Conservation (phyloP, 2,113 vertebrate genomes). For the Psittacus erithacus region DNA sequence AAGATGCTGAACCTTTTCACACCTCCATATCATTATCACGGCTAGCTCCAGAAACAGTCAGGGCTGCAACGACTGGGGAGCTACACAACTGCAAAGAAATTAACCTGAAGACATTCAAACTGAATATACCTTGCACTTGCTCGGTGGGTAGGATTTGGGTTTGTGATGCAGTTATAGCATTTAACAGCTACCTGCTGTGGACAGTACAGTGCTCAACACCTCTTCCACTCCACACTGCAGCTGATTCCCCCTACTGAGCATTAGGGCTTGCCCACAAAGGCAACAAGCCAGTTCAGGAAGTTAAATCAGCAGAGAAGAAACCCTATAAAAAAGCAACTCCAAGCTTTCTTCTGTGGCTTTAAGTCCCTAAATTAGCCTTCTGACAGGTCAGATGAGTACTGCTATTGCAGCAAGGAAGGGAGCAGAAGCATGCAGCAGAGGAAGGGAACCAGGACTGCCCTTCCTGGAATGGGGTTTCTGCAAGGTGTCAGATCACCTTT, state of each 20-base stretch:
- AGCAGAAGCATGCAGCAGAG: not conserved
- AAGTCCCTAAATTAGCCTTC: not conserved
- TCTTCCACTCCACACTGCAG: not conserved
- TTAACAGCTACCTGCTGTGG: accelerated
- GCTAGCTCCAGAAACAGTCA: not conserved
- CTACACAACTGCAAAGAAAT: not conserved
- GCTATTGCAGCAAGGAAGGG: not conserved
- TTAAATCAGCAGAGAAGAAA: not conserved
- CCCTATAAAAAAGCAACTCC: not conserved
- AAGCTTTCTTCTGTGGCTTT: not conserved
- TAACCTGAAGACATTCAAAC: not conserved
- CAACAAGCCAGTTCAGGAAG: not conserved
- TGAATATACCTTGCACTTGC: not conserved
- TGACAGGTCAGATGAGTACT: not conserved
- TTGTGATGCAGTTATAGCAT: not conserved
- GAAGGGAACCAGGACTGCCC: not conserved
- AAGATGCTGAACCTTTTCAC: not conserved
- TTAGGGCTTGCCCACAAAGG: not conserved
- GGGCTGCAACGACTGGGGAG: not conserved
- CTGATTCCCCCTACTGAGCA: not conserved
- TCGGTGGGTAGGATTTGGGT: not conserved
- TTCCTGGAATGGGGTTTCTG: not conserved
- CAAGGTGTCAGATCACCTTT: not conserved
- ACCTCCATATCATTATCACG: not conserved
- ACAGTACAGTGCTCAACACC: not conserved